Conservation (phyloP, 2,888 invertebrate species). For the Dynastes maya region DNA sequence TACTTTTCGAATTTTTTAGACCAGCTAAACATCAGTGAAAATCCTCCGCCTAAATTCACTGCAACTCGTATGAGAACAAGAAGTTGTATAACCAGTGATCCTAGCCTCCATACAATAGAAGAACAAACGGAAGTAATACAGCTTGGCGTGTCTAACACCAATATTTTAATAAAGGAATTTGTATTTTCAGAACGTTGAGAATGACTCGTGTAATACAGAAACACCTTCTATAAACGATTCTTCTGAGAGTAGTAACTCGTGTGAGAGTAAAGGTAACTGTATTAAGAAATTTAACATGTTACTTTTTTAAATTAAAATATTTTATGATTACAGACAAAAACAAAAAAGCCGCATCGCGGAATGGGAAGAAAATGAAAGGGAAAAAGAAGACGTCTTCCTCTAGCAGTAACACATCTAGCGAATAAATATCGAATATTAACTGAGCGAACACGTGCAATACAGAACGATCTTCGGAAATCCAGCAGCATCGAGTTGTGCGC, state of each 20-base stretch:
- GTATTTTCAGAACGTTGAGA: not conserved
- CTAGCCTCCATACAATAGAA: conserved; percentile 12
- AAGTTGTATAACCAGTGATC: not conserved
- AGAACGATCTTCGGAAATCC: no score
- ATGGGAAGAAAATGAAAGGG: no score
- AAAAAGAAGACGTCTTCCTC: no score
- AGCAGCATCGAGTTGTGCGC: no score
- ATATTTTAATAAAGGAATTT: not conserved
- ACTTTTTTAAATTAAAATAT: no score
- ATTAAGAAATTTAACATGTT: no score
- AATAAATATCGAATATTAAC: no score
- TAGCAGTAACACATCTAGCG: no score
- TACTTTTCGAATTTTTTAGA: not conserved
- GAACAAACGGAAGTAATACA: conserved; percentile 6
- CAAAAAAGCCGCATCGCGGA: no score
- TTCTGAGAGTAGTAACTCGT: not conserved
- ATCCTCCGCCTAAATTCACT: not conserved
- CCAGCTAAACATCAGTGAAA: not conserved
- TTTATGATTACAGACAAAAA: no score
- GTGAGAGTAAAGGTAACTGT: no score
- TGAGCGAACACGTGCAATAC: no score
- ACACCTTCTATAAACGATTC: not conserved
- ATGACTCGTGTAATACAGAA: not conserved
- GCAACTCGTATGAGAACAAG: not conserved
- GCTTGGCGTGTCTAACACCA: not conserved